Evolutionary conservation across 2,797 vertebrate species (phyloP), one percentile per base, ranked within the genome.

Genomic region (Epinephelus awoara): DNA sequence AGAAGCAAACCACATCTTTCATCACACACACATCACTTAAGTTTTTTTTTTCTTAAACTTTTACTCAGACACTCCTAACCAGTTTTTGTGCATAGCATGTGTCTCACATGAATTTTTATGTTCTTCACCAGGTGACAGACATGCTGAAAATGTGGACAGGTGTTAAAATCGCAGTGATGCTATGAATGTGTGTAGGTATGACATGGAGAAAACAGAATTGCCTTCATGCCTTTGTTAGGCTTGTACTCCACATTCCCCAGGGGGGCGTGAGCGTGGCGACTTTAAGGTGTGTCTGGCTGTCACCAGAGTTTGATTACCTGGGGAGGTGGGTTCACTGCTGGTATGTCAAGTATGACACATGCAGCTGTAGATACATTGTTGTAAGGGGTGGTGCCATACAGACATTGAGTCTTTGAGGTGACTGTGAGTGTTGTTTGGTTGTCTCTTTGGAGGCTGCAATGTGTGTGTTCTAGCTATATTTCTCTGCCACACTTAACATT

Each of bases 271-370:
- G 73, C 52, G 40, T 19, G 17, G 75, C 71, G 14, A 44, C 73
- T 57, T 64, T 64, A 59, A 88, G 82, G 89, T 90, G 86, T 90
- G 91, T 83, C 75, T 65, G 56, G 47, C 34, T 89, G 83, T 86
- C 80, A 57, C 58, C 15, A 50, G 42, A 50, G 67, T 52, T 59
- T 67, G 46, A 84, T 82, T 70, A 81, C 51, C 19, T 61, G 64
- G 38, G 67, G 27, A 78, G 49, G 77, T 40, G n/a, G 74, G 75
- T 61, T 62, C 72, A 58, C 29, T 25, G 49, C 63, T 65, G 80
- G 89, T 79, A 89, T 78, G 86, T 74, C 80, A 85, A 34, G 84
- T 64, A 89, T 87, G 87, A 76, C 79, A 86, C 55, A 67, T 11
- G 2, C 34, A 64, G 42, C 50, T 75, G 55, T 18, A 29, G 56